Evolutionary conservation across 2,888 invertebrate species (phyloP), one percentile per base, ranked within the genome.

Genomic region (Calameuta filiformis): DNA sequence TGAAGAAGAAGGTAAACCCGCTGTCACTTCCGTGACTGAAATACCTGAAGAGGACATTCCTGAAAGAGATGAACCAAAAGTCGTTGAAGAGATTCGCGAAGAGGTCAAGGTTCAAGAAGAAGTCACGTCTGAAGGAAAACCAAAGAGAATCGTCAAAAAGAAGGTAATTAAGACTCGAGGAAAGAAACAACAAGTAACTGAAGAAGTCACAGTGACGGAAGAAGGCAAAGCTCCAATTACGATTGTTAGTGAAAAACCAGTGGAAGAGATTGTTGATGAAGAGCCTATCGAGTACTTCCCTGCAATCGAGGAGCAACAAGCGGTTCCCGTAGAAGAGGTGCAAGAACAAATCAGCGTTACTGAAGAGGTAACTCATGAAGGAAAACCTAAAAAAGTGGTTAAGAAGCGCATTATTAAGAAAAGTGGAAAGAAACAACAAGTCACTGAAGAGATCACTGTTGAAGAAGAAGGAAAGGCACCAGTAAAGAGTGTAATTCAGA

Each of bases 371-470:
- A 35, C 75, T 23, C 86, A 85, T 79, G 85, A 92, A 78, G 92
- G 93, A 87, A 85, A 92, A 23, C 93, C 92, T 0, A 92, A 92
- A 90, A 92, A 93, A 75, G 87, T 91, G 75, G 92, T 92, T 33
- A 87, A 92, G 69, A 90, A 92, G 56, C 73, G 77, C 12, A 74
- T 75, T 9, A 74, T 9, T 37, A 73, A 3, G 34, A 73, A 74
- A 23, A 77, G 56, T 31, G 87, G 84, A 35, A 82, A 80, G 73
- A 89, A 87, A 85, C 79, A 88, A 78, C 89, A 88, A 83, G 71
- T 87, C 40, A 86, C 86, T 82, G 75, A 91, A 87, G 92, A 93
- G 73, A 86, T 90, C 76, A 92, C 92, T 56, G 89, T 92, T 73
- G 90, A 92, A 85, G 89, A 92, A 84, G 92, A 92, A 77, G 91